Percentiles rank a stretch among this genome's conserved stretches.
phyloP scores from a whole-genome alignment of 2,113 vertebrate species.

The Columbina picui region DNA sequence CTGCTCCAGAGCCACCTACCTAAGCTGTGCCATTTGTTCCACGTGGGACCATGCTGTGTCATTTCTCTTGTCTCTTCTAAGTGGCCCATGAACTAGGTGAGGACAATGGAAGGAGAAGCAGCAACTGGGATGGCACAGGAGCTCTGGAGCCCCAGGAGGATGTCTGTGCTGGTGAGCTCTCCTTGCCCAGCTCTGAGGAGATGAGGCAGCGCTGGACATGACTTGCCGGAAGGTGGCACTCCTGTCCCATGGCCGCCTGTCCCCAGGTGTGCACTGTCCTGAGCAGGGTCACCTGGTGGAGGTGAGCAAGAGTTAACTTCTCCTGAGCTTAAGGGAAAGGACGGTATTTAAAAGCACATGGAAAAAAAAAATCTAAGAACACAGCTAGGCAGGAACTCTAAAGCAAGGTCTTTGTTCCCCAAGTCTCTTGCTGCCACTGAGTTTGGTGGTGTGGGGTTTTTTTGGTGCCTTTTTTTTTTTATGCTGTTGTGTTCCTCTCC shows the following conservation, averaged over 20 bases:
- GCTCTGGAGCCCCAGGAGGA: neutral
- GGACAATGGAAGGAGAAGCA: neutral
- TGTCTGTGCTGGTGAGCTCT: neutral
- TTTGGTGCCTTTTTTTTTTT: too few species aligned
- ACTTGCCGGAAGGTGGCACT: slow-evolving; percentile 60
- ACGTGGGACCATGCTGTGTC: accelerated
- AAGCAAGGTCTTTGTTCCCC: neutral
- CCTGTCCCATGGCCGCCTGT: neutral
- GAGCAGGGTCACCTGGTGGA: accelerated
- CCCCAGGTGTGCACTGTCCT: neutral
- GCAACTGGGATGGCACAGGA: accelerated
- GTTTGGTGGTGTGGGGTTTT: neutral
- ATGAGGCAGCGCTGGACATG: neutral
- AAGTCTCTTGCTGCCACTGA: neutral
- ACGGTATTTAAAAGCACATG: accelerated
- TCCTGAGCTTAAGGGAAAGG: neutral
- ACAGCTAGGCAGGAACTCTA: neutral
- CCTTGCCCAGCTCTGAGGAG: neutral
- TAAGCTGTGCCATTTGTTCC: neutral
- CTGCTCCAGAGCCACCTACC: neutral
- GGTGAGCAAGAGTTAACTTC: neutral
- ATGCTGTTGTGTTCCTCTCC: neutral
- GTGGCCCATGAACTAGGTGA: neutral
- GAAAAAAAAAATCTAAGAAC: neutral
- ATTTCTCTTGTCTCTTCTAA: neutral